Conservation (phyloP, 2,113 vertebrate genomes). For the Acanthisitta chloris region DNA sequence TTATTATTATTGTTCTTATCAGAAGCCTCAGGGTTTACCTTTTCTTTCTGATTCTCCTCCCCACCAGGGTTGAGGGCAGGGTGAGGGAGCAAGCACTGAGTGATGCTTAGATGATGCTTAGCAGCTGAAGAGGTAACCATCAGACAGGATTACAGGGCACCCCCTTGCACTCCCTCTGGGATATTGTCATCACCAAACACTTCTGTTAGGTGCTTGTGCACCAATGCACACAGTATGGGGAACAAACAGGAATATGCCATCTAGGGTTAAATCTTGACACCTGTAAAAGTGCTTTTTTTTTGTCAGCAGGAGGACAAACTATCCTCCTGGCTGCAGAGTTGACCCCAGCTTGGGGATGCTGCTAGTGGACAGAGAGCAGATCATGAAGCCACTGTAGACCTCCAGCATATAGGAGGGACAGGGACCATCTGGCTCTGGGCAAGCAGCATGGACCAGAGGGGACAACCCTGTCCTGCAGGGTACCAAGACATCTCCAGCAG, state of each 20-base stretch:
- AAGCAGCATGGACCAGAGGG: not conserved
- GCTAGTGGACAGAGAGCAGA: not conserved
- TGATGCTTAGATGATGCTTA: not conserved
- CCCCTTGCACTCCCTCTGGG: too few relatives aligned
- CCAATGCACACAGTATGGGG: too few relatives aligned
- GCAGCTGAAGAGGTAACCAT: too few relatives aligned
- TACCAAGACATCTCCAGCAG: not conserved
- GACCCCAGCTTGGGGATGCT: not conserved
- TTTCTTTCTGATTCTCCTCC: not conserved
- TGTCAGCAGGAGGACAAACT: not conserved
- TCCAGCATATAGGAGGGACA: not conserved
- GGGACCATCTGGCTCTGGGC: rapidly evolving
- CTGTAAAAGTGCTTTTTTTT: not conserved
- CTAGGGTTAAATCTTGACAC: not conserved
- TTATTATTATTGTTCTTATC: not conserved
- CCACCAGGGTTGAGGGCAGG: not conserved
- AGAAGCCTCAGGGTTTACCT: not conserved
- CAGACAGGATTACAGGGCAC: too few relatives aligned
- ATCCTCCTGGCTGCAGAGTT: not conserved
- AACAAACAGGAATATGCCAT: too few relatives aligned
- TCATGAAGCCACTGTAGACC: not conserved
- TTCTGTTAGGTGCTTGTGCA: too few relatives aligned
- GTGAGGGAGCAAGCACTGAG: not conserved
- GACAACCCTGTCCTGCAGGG: not conserved
- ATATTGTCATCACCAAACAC: too few relatives aligned